Conservation (phyloP, 2,113 vertebrate species). For the Dinomys branickii region DNA sequence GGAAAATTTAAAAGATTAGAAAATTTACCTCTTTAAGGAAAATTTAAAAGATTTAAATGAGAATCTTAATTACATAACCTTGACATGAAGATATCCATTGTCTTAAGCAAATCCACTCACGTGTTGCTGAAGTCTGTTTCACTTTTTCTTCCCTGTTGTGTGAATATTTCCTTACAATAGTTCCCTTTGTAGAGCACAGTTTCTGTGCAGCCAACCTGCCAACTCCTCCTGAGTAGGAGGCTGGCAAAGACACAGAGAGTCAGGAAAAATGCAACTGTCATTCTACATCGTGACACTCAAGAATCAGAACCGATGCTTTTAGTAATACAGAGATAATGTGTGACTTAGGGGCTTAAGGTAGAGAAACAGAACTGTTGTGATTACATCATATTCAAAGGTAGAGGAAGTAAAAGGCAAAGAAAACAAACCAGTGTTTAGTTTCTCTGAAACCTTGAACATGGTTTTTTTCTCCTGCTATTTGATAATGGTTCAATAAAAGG, state of each 20-base stretch:
- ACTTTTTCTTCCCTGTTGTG: conserved; percentile 50
- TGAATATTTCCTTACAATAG: conserved; percentile 61
- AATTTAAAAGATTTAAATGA: conserved; percentile 50
- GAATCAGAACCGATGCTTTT: conserved; percentile 33
- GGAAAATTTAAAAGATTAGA: conserved; percentile 49
- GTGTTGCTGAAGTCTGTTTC: conserved; percentile 10
- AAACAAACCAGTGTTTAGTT: neutral
- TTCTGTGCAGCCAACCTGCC: conserved; percentile 63
- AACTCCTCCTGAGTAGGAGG: conserved; percentile 71
- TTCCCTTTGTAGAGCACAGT: conserved; percentile 60
- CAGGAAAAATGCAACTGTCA: conserved; percentile 72
- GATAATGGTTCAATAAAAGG: neutral
- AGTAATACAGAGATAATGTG: neutral
- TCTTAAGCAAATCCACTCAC: conserved; percentile 49
- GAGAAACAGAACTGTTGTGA: conserved; percentile 12
- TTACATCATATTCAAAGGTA: neutral
- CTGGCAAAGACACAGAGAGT: conserved; percentile 65
- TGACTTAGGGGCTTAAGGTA: neutral
- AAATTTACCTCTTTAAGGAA: conserved; percentile 52
- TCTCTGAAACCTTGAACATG: conserved; percentile 27
- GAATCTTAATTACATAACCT: conserved; percentile 35
- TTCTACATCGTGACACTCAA: conserved; percentile 50
- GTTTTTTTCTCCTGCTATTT: neutral
- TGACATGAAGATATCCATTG: conserved; percentile 44
- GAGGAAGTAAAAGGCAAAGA: neutral